Percentiles rank a stretch among this genome's conserved stretches.
Conservation (phyloP, 2,113 vertebrate genomes). For the Martes martes region DNA sequence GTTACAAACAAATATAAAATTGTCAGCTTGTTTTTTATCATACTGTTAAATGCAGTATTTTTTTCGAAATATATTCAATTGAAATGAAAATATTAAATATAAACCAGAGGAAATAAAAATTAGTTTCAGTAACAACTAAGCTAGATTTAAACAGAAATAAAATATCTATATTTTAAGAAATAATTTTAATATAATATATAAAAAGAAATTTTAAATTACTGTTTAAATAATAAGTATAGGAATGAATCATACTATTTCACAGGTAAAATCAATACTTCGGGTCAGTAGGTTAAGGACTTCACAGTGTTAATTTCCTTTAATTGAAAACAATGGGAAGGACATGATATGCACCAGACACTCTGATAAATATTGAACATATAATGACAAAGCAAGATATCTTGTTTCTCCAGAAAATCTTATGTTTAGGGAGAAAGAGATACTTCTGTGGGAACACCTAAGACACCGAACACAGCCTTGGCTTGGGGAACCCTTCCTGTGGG, state of each 20-base stretch:
- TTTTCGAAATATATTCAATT: neutral
- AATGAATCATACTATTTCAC: neutral
- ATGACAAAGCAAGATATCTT: neutral
- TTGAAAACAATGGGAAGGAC: neutral
- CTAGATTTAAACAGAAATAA: neutral
- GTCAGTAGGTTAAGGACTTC: neutral
- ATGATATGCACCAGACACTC: neutral
- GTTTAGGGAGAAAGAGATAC: neutral
- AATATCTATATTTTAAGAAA: neutral
- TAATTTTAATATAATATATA: neutral
- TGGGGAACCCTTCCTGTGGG: too few relatives aligned
- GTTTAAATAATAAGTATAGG: neutral
- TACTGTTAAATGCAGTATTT: neutral
- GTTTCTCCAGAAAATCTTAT: neutral
- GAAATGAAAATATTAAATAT: neutral
- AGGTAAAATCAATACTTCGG: neutral
- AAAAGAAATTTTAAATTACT: neutral
- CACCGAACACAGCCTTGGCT: neutral
- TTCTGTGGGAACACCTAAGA: neutral
- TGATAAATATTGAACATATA: neutral
- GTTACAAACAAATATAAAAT: neutral
- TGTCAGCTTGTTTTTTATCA: neutral
- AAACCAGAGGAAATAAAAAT: neutral
- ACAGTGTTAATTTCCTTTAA: neutral
- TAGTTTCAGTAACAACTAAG: neutral